phyloP scores from a whole-genome alignment of 2,888 invertebrate genomes.

The Ennomos fuscantarius region DNA sequence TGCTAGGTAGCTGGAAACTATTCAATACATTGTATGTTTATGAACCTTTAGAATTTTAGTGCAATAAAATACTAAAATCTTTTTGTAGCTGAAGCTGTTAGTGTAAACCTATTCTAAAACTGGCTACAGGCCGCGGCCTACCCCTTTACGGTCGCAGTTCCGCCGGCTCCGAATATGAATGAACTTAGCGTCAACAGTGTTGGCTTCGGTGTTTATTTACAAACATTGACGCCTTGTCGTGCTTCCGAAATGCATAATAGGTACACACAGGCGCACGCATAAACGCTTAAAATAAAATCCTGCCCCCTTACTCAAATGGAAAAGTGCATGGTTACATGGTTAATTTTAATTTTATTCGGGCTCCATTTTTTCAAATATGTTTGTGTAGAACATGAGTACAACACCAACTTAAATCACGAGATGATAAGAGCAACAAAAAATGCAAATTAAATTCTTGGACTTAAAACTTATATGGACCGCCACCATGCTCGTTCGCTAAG shows the following conservation, averaged over 20 bases:
- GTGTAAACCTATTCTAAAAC: constrained; percentile 16
- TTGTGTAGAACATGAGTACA: no score
- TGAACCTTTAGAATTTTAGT: no score
- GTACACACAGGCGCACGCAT: constrained; percentile 49
- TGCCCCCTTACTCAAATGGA: constrained; percentile 38
- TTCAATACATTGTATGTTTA: no score
- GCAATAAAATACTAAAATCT: no score
- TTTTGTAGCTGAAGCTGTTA: background rate
- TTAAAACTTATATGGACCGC: no score
- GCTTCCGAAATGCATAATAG: constrained; percentile 53
- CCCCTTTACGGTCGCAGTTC: constrained; percentile 20
- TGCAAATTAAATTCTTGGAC: no score
- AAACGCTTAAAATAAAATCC: constrained; percentile 70
- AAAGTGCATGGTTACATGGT: background rate
- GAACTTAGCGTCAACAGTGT: constrained; percentile 62
- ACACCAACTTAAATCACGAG: no score
- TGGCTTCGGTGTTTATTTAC: constrained; percentile 70
- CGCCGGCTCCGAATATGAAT: constrained; percentile 60
- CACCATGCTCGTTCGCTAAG: no score
- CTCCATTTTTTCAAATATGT: no score
- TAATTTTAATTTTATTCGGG: no score
- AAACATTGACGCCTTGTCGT: constrained; percentile 72
- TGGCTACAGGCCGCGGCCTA: constrained; percentile 2
- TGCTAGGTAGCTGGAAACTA: no score
- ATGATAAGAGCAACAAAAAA: no score